Evolutionary conservation across 2,113 vertebrate genomes (phyloP).

Genomic region (Ctenodactylus gundi): DNA sequence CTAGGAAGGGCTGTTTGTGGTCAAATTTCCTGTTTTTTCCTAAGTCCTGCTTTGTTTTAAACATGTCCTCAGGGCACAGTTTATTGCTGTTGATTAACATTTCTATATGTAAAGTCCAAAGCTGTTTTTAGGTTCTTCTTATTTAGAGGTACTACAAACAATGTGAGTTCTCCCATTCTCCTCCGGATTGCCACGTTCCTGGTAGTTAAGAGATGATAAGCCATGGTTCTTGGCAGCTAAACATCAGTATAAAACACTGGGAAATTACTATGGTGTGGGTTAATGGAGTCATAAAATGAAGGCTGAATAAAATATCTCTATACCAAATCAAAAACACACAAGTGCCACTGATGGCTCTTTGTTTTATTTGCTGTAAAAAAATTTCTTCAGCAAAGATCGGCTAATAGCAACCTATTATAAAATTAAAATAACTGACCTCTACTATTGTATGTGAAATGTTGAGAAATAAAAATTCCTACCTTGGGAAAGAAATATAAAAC

Average conservation of each 20-base stretch:
- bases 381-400: constrained; percentile 7
- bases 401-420: constrained; percentile 24
- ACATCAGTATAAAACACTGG: constrained; percentile 21
- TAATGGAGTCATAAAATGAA: constrained; percentile 48
- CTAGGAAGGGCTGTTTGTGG: constrained; percentile 47
- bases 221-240: not conserved
- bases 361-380: constrained; percentile 38
- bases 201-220: constrained; percentile 11
- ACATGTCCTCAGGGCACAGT: not conserved
- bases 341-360: not conserved
- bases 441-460: not conserved
- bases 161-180: not conserved
- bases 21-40: constrained; percentile 61
- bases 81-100: constrained; percentile 43
- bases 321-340: constrained; percentile 35
- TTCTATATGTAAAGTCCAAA: not conserved
- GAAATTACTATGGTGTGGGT: not conserved
- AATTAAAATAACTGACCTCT: constrained; percentile 56
- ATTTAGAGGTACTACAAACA: constrained; percentile 53
- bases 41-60: constrained; percentile 66
- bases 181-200: not conserved
- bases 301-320: constrained; percentile 9
- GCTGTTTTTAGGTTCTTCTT: not conserved
- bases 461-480: constrained; percentile 56
- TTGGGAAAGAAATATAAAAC: constrained; percentile 57